These are phyloP conservation scores for Corythoichthys intestinalis DNA, from an alignment of 2,113 vertebrate species.

Conservation along the genomic window DNA sequence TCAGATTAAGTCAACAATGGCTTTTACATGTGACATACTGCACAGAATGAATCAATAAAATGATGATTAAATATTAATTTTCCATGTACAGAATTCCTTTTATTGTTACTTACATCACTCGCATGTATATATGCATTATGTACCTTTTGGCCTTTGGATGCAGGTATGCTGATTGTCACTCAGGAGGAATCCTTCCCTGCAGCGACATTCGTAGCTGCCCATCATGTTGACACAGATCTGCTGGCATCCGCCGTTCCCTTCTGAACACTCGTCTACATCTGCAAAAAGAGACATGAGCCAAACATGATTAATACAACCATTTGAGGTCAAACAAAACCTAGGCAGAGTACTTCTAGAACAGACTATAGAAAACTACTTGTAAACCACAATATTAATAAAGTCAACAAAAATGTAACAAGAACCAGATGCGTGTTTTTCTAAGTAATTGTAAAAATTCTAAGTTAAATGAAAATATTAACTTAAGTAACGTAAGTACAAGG, in stretches of 20 bases:
- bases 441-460: background rate
- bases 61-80: background rate
- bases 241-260: slow-evolving; percentile 94
- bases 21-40: background rate
- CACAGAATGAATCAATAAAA: background rate
- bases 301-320: slow-evolving; percentile 24
- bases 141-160: slow-evolving; percentile 96
- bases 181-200: slow-evolving; percentile 94
- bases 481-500: background rate
- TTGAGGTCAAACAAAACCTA: slow-evolving; percentile 22
- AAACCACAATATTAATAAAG: slow-evolving; percentile 1
- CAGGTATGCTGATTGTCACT: slow-evolving; percentile 99
- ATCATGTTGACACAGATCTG: slow-evolving; percentile 99
- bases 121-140: background rate
- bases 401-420: background rate
- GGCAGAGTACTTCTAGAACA: slow-evolving; percentile 4
- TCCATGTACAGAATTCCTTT: background rate
- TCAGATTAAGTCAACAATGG: slow-evolving; percentile 20
- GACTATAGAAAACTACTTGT: slow-evolving; percentile 4
- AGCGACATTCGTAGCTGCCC: slow-evolving; percentile 98
- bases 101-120: background rate
- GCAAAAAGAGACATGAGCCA: slow-evolving; percentile 35
- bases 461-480: slow-evolving; percentile 3
- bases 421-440: slow-evolving; percentile 1
- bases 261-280: slow-evolving; percentile 95